Evolutionary conservation across 2,888 invertebrate species (phyloP).

Genomic region (Limnephilus marmoratus): DNA sequence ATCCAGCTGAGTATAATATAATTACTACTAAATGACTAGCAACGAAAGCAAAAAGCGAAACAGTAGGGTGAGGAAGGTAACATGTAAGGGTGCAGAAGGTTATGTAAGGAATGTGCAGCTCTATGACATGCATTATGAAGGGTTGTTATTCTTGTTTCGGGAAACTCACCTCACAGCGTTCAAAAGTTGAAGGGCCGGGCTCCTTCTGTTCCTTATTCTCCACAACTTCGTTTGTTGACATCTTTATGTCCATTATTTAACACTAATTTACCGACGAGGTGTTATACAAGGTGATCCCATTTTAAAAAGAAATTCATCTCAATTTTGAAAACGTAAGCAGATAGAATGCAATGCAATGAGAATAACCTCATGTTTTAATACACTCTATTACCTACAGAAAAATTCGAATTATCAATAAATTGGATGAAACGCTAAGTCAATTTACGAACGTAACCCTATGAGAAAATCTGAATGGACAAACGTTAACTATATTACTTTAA

Average conservation of each 20-base stretch:
- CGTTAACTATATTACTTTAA: neutral
- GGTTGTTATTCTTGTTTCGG: neutral
- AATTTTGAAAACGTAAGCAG: conserved; percentile 4
- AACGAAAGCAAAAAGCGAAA: neutral
- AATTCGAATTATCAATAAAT: conserved; percentile 19
- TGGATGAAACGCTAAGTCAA: conserved; percentile 14
- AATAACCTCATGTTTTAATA: conserved; percentile 3
- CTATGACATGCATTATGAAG: neutral
- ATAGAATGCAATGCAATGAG: conserved; percentile 8
- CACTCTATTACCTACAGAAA: neutral
- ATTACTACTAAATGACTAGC: neutral
- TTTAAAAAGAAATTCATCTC: conserved; percentile 42
- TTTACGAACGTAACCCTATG: neutral
- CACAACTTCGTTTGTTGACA: conserved; percentile 57
- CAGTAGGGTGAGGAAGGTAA: neutral
- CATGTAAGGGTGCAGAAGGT: conserved; percentile 30
- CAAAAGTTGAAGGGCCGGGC: conserved; percentile 41
- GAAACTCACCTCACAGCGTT: conserved; percentile 53
- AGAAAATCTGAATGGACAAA: neutral
- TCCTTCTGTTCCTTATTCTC: conserved; percentile 47
- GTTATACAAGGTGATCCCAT: conserved; percentile 59
- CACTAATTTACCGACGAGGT: conserved; percentile 19
- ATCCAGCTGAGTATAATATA: neutral
- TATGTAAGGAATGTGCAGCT: conserved; percentile 42
- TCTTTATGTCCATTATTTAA: conserved; percentile 50